Evolutionary conservation across 2,797 vertebrate species (phyloP), one percentile per base, ranked within the genome.

Genomic region (Pseudotriccus pelzelni): DNA sequence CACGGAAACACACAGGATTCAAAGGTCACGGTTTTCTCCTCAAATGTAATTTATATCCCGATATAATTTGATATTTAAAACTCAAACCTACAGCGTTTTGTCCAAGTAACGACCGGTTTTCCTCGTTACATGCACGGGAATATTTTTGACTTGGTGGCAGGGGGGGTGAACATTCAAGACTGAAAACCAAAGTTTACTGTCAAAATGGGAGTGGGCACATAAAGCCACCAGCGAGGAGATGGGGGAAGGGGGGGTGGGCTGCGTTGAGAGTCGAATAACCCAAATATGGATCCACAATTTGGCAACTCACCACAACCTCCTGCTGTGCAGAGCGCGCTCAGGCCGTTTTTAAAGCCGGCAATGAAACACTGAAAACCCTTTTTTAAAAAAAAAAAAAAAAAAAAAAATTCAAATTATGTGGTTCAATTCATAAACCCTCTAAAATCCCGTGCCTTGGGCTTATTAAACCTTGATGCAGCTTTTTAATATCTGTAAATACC

Each of bases 401-500:
- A 10, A 1, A 14, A 75, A 80, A 82, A 76, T 47, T 13, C 28
- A 59, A 89, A 93, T 73, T 43, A 82, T 37, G 43, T 8, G 24
- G 70, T 56, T 93, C 67, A 30, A 68, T 94, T 90, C 88, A 64
- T 90, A 62, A 86, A 91, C 43, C 50, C 93, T 70, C 72, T 64
- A 41, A 39, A 73, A 56, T 63, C 60, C 66, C 32, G 3, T 80
- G 77, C 69, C 96, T 93, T 59, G 14, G 81, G 64, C 77, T 95
- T 94, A 91, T 92, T 96, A 84, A 97, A 96, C 47, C 68, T 90
- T 8, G 20, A 59, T 87, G 75, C 52, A 91, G 88, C 55, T 82
- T 89, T 95, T 96, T 89, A 92, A 89, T 93, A 77, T 97, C 86
- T 93, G 78, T 77, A 96, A 97, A 97, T 90, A 87, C 52, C 95